Evolutionary conservation across 92 coral and sea anemone species (phyloP).

Genomic region (Zoanthus solanderi): DNA sequence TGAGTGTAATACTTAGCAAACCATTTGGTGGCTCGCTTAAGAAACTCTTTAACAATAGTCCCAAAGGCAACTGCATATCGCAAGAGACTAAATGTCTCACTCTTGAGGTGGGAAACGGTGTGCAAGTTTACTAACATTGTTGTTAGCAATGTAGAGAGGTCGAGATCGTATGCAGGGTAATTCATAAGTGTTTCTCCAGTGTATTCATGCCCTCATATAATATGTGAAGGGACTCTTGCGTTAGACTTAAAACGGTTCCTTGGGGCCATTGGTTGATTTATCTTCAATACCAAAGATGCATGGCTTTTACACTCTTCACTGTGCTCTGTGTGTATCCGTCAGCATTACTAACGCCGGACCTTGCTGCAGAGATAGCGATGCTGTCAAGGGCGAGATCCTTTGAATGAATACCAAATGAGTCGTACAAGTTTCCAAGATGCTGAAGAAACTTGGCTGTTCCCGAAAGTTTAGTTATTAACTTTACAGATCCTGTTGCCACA

Average conservation of each 20-base stretch:
- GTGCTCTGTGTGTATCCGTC: slow-evolving; percentile 34
- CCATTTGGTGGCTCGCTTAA: slow-evolving; percentile 36
- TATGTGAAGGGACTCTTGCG: neutral
- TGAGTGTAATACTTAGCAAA: slow-evolving; percentile 33
- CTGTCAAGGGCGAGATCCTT: too few relatives aligned
- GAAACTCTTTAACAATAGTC: slow-evolving; percentile 27
- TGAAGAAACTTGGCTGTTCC: too few relatives aligned
- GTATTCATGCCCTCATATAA: slow-evolving; percentile 23
- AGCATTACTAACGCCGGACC: neutral
- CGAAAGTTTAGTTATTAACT: too few relatives aligned
- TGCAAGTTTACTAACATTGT: slow-evolving; percentile 24
- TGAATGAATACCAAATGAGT: too few relatives aligned
- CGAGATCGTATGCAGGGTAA: slow-evolving; percentile 9
- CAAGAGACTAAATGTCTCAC: slow-evolving; percentile 7
- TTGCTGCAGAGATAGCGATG: slow-evolving; percentile 8
- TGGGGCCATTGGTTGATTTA: slow-evolving; percentile 41
- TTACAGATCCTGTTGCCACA: too few relatives aligned
- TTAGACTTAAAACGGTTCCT: slow-evolving; percentile 35
- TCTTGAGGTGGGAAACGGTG: slow-evolving; percentile 11
- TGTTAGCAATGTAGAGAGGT: slow-evolving; percentile 33
- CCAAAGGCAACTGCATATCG: neutral
- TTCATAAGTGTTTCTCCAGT: slow-evolving; percentile 18
- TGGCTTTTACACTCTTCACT: slow-evolving; percentile 47
- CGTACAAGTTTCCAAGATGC: too few relatives aligned
- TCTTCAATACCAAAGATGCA: slow-evolving; percentile 48